Evolutionary conservation across 2,797 vertebrate species (phyloP), one percentile per base, ranked within the genome.

Genomic region (Kryptopterus vitreolus): DNA sequence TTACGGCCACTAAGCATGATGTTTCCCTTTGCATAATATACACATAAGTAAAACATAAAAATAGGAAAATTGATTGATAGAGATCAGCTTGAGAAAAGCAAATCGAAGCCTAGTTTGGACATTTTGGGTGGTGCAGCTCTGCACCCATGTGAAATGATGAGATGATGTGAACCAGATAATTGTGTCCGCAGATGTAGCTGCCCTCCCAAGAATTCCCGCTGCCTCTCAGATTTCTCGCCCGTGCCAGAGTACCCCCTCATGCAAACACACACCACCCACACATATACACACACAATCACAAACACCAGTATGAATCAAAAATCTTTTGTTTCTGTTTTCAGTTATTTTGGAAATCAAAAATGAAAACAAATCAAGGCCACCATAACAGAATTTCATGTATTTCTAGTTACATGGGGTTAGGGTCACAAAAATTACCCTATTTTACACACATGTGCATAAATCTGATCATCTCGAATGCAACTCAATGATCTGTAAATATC

Each of bases 141-240:
- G 61, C 73, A 48, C 81, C 81, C 22, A 13, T 82, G 75, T 87
- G 87, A 91, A 91, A 89, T 83, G 81, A 90, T 88, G 81, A 89
- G 88, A 91, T 92, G 90, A 91, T 89, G 83, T 65, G 80, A 85
- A 89, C 83, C 87, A 89, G 89, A 91, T 92, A 92, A 93, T 92
- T 89, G 89, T 90, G 90, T 92, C 89, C 76, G 33, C 92, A 93
- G 91, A 93, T 93, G 92, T 91, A 91, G 86, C 82, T 92, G 92
- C 92, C 91, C 91, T 93, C 88, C 61, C 80, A 90, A 89, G 92
- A 94, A 94, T 93, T 92, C 87, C 87, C 88, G 35, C 76, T 83
- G 83, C 87, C 86, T 92, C 92, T 94, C 92, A 82, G 86, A 89
- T 94, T 94, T 91, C 93, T 84, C 81, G 48, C 76, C 62, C 84